Base-by-base conservation (phyloP, 2,797 vertebrate genomes). In the Phalloptychus januarius region DNA sequence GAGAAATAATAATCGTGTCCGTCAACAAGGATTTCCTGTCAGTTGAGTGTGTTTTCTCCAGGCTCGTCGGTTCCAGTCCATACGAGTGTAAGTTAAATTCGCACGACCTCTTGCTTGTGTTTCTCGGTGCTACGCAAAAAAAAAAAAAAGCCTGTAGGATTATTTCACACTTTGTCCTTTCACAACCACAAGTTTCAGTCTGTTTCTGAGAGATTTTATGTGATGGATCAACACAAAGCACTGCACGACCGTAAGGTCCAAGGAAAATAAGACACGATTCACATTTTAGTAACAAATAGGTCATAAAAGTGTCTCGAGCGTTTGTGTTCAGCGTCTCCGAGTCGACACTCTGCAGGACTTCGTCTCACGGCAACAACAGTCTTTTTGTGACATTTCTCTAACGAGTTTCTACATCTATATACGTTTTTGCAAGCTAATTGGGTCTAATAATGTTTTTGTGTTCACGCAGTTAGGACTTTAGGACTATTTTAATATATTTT, bases 161-260 rank as follows among this genome's bases (percentile, higher is more conserved):
- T 69, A 69, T 42, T 69, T 69, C 65, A 25, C 23, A 25, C 38
- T 67, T 67, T 40, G 63, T 67, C 36, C 36, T 67, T 67, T 40
- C 20, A 40, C 36, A 67, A 25, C 36, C 63, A 25, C 63, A 67
- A 23, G 40, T 67, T 42, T 69, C 20, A n/a, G 65, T 4, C 61
- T 8, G 10, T 36, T 16, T 42, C 38, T 25, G 65, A 40, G 38
- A 23, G 65, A 13, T 69, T 69, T 42, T 42, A 42, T 10, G 38
- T 3, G 38, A 69, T 40, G 25, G 11, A 69, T 23, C 23, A 69
- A 25, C 38, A n/a, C 2, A 0, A 15, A 69, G 13, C 10, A n/a
- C 20, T 13, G 36, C 63, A 25, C 25, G 1, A 23, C 31, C 18
- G 33, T 20, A 8, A 63, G 20, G 61, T 36, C 28, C 61, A 20